These are phyloP conservation scores for Clanis bilineata DNA, from an alignment of 2,888 invertebrate genomes.

Conservation along the genomic window DNA sequence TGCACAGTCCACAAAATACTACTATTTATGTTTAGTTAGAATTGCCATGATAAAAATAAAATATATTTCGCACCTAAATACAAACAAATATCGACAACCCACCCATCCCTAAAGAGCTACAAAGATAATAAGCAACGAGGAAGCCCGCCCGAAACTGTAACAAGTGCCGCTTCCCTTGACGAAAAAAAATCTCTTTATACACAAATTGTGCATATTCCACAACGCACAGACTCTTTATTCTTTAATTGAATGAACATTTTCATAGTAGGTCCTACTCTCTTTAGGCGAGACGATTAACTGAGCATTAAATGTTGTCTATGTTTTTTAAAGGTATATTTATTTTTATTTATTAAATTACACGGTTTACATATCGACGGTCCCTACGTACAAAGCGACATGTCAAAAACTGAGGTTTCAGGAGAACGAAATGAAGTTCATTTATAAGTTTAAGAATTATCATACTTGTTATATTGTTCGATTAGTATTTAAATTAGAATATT, in stretches of 20 bases:
- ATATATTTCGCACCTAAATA: neutral
- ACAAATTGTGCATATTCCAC: conserved; percentile 5
- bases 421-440: too few relatives aligned
- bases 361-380: too few relatives aligned
- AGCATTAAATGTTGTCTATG: neutral
- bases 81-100: neutral
- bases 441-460: too few relatives aligned
- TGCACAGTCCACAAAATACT: too few relatives aligned
- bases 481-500: too few relatives aligned
- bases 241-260: conserved; percentile 9
- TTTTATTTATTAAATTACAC: neutral
- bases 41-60: neutral
- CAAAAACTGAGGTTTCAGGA: too few relatives aligned
- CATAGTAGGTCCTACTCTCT: neutral
- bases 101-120: conserved; percentile 4
- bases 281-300: neutral
- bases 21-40: too few relatives aligned
- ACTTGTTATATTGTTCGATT: too few relatives aligned
- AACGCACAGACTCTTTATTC: neutral
- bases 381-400: too few relatives aligned
- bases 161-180: conserved; percentile 25
- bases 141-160: conserved; percentile 22
- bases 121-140: conserved; percentile 21
- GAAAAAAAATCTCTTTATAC: conserved; percentile 21
- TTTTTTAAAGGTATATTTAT: neutral